Evolutionary conservation across 2,113 vertebrate genomes (phyloP).

Genomic region (Mastomys coucha): DNA sequence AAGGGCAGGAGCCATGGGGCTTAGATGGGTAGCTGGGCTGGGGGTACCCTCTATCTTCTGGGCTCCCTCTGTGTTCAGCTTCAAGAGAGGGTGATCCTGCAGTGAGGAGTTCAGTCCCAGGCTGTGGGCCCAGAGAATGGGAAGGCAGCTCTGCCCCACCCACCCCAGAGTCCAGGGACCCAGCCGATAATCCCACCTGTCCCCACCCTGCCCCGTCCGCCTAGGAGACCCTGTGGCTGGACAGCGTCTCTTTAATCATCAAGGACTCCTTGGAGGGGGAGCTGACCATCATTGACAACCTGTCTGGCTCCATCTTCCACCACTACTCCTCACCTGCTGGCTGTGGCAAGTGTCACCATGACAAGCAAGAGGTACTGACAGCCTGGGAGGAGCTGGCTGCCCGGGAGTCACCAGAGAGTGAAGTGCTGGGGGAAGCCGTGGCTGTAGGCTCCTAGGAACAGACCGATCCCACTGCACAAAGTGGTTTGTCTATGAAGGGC

Average conservation of each 20-base stretch:
- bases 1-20: neutral
- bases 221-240: constrained; percentile 99
- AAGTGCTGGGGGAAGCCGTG: neutral
- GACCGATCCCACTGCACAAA: constrained; percentile 31
- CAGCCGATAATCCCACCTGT: constrained; percentile 87
- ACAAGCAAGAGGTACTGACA: constrained; percentile 94
- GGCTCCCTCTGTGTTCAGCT: neutral
- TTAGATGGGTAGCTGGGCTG: neutral
- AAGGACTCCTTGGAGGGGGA: constrained; percentile 99
- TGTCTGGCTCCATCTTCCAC: constrained; percentile 99
- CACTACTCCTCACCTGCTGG: constrained; percentile 96
- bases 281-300: constrained; percentile 99
- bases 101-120: neutral
- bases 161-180: neutral
- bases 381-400: constrained; percentile 72
- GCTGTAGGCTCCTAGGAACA: neutral
- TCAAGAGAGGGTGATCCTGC: neutral
- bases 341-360: constrained; percentile 94
- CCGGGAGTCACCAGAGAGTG: constrained; percentile 32
- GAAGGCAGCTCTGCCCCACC: constrained; percentile 16
- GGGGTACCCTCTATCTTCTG: neutral
- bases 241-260: constrained; percentile 99
- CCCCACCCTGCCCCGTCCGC: constrained; percentile 90
- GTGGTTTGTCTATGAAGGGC: neutral
- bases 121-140: constrained; percentile 38